A percentile compares a stretch with the other conserved stretches of the same genome.
phyloP scores from a whole-genome alignment of 2,113 vertebrate genomes.

The Protobothrops mucrosquamatus region DNA sequence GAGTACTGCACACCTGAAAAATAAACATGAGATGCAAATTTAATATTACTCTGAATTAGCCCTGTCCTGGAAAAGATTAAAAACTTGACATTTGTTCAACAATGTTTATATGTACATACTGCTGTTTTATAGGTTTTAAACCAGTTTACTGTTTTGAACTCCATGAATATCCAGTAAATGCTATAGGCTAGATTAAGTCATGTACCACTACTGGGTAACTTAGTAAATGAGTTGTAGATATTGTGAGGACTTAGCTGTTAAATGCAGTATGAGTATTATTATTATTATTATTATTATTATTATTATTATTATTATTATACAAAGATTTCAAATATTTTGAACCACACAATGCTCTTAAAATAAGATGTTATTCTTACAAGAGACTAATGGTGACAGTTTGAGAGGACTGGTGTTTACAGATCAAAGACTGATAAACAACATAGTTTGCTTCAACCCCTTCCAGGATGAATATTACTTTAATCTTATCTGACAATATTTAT shows the following conservation, averaged over 20 bases:
- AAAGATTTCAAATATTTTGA: not conserved
- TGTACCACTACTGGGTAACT: not conserved
- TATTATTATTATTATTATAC: not conserved
- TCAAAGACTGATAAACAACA: not conserved
- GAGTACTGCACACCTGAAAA: conserved; percentile 89
- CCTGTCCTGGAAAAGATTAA: not conserved
- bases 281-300: no score
- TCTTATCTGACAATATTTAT: not conserved
- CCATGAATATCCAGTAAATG: not conserved
- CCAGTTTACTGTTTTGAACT: not conserved
- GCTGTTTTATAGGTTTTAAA: not conserved
- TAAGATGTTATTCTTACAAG: not conserved
- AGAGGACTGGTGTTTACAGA: not conserved
- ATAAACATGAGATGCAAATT: conserved; percentile 23
- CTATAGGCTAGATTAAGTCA: not conserved
- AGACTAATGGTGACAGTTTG: not conserved
- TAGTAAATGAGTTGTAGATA: not conserved
- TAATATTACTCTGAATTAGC: not conserved
- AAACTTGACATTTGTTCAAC: not conserved
- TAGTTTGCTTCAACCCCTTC: not conserved
- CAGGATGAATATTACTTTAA: not conserved
- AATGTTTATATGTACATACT: not conserved
- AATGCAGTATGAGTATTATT: not conserved
- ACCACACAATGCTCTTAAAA: not conserved
- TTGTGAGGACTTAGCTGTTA: not conserved